A percentile compares a stretch with the other conserved stretches of the same genome.
These are phyloP conservation scores for Thermophis baileyi DNA, from an alignment of 2,113 vertebrate genomes.

Conservation along the genomic window DNA sequence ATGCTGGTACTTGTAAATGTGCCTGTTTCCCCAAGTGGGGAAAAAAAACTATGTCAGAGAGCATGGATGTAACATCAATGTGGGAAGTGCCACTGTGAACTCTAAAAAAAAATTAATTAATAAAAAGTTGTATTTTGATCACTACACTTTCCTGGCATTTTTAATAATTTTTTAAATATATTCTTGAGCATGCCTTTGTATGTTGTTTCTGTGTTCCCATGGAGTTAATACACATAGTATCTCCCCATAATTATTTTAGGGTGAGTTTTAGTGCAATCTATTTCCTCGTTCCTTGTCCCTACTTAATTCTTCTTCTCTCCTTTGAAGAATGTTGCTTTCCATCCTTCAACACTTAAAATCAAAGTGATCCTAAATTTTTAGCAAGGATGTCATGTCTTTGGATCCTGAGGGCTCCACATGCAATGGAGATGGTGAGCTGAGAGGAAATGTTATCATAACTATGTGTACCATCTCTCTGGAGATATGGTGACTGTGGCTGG, in stretches of 20 bases:
- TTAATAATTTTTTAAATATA: neutral
- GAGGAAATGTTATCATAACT: too few relatives aligned
- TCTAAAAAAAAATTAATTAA: neutral
- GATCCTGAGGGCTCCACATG: too few relatives aligned
- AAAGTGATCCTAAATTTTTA: neutral
- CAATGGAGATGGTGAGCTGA: too few relatives aligned
- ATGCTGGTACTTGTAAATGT: neutral
- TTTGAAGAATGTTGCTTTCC: neutral
- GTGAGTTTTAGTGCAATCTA: neutral
- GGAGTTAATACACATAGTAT: neutral
- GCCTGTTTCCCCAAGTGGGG: neutral
- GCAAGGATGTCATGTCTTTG: too few relatives aligned
- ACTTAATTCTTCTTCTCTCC: neutral
- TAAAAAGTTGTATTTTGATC: neutral
- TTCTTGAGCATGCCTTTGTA: neutral
- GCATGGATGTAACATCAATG: neutral
- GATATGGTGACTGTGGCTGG: too few relatives aligned
- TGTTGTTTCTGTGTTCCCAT: neutral
- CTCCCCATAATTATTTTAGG: neutral
- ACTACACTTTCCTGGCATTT: neutral
- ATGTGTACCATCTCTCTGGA: too few relatives aligned
- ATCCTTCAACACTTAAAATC: neutral
- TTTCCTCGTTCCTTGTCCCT: neutral
- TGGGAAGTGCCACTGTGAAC: neutral
- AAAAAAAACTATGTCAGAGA: neutral